Evolutionary conservation across 2,113 vertebrate species (phyloP), one percentile per base, ranked within the genome.

Genomic region (Scolopax mira): DNA sequence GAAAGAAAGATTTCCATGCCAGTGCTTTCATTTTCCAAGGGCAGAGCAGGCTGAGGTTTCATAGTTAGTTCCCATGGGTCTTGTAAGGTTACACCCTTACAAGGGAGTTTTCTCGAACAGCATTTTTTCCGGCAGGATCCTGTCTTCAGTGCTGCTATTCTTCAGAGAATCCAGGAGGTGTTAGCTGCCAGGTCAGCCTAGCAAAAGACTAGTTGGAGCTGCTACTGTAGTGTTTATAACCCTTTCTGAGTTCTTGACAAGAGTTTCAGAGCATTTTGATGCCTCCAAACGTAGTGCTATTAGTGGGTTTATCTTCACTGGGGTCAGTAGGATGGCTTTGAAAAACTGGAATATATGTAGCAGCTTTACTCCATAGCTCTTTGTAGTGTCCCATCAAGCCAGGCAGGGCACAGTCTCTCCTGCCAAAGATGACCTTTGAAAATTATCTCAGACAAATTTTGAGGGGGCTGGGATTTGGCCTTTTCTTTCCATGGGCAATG

Each of bases 271-370:
- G 57, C 27, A 71, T 86, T 88, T 80, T 55, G 11, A 39, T 66
- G 12, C 21, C 60, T 86, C 37, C 30, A 64, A 41, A 70, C 13
- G n/a, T 17, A 17, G 16, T 58, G 18, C 27, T 86, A 3, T 77
- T 70, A 14, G 22, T 65, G 57, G 41, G 35, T 88, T 93, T 73
- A 11, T 85, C 37, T 83, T 62, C 55, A 62, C 13, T 17, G 31
- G 58, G 23, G n/a, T 77, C 37, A 61, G 13, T 44, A 61, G 44
- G 48, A 10, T 61, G 55, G 15, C 60, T 89, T 74, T 88, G 23
- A 79, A 41, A 58, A 55, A 39, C 4, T 86, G 75, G 39, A 33
- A 42, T 90, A n/a, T 13, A 35, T 0, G 0, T 12, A 11, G 1
- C 35, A 11, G 1, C 35, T 24, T 72, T 67, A 22, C 46, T 64